Base-by-base conservation (phyloP, 2,113 vertebrate species). In the Sardina pilchardus region DNA sequence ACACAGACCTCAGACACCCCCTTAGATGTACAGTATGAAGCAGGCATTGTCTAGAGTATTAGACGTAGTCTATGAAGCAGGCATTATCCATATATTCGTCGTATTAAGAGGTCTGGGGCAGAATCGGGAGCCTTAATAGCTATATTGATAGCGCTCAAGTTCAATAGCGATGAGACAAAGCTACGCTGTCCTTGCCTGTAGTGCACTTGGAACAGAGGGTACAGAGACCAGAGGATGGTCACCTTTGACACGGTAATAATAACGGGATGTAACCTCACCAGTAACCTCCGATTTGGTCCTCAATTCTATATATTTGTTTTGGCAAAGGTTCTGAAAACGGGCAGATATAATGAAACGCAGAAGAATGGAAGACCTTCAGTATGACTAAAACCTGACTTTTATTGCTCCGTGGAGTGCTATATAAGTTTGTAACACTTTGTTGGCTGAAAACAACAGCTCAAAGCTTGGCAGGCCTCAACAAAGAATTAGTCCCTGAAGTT, bases 361-460 rank as follows among this genome's bases (percentile, higher is more conserved):
- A 34, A 78, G 71, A 78, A 78, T 78, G 71, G 30, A 78, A 14
- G 71, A 36, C 71, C 71, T 78, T 78, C 71, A 78, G 12, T 78
- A 78, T 78, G 26, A 78, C 71, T 39, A 78, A 78, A 78, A 36
- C 34, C 34, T 78, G 14, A 16, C 14, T 78, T 78, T 78, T 39
- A 78, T 17, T 36, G 71, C 34, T 78, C 71, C 71, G 19, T 36
- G 30, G 71, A 16, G 71, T 78, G 71, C 34, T 34, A 36, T 34
- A 36, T 78, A 34, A 34, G 30, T 78, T 78, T 78, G 71, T 34
- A 78, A 17, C 71, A 78, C 10, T 24, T 59, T 59, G 50, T 59
- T 59, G 53, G 53, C 53, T 78, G 71, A 14, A 78, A 45, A 43
- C 44, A 42, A 47, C 24, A 59, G 34, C 30, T 78, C 12, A 16